Conservation (phyloP, 2,888 invertebrate species). For the Syrista parreyssii region DNA sequence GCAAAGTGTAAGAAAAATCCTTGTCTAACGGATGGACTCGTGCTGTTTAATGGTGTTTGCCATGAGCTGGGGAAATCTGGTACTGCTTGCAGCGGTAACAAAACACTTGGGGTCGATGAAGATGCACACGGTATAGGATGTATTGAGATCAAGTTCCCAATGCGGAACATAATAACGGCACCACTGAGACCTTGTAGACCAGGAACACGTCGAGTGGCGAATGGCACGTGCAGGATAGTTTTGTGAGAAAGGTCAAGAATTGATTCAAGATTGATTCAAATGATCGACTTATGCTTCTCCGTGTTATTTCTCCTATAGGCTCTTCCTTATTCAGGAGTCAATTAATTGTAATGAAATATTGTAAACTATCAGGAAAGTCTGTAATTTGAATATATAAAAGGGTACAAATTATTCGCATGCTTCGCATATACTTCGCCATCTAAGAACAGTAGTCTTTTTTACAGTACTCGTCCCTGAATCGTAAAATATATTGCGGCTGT, state of each 20-base stretch:
- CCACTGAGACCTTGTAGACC: conserved; percentile 25
- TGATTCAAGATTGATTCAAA: not conserved
- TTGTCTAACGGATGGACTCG: conserved; percentile 68
- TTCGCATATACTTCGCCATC: not conserved
- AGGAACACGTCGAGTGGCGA: conserved; percentile 24
- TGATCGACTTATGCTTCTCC: not conserved
- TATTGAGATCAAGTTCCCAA: conserved; percentile 14
- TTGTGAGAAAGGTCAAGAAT: not conserved
- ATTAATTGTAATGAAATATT: not conserved
- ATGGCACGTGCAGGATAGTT: conserved; percentile 28
- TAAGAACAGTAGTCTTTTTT: not conserved
- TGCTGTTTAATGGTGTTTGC: conserved; percentile 65
- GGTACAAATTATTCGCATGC: not conserved
- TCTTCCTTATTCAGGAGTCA: not conserved
- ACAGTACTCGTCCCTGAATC: not conserved
- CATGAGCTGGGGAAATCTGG: conserved; percentile 61
- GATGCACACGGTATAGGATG: conserved; percentile 71
- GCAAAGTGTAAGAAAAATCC: conserved; percentile 73
- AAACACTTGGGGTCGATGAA: conserved; percentile 71
- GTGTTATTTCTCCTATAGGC: not conserved
- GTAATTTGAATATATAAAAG: not conserved
- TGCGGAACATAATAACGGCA: conserved; percentile 27
- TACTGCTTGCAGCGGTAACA: conserved; percentile 64
- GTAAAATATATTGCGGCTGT: not conserved
- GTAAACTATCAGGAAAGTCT: not conserved